Conservation (phyloP, 2,888 invertebrate species). For the Eutolmus rufibarbis region DNA sequence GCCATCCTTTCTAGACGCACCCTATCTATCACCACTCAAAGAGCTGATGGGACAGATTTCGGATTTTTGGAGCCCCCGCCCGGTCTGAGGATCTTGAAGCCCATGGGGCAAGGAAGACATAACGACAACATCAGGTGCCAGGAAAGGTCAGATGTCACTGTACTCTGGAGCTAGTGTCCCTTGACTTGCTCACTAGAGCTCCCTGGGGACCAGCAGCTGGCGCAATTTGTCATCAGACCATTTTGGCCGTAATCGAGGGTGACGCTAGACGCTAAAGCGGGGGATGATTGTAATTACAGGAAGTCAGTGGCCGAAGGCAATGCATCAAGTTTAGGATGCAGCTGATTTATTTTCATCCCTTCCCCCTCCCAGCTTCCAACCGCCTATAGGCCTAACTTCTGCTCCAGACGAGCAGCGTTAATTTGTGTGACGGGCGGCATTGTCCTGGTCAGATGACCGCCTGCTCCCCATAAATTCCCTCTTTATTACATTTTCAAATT, state of each 20-base stretch:
- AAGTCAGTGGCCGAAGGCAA: slow-evolving; percentile 5
- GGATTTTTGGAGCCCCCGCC: not conserved
- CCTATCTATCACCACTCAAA: not conserved
- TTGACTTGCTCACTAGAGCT: not conserved
- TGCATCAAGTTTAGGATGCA: slow-evolving; percentile 31
- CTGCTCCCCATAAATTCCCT: not conserved
- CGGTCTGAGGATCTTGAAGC: not conserved
- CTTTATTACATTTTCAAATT: slow-evolving; percentile 37
- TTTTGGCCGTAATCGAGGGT: slow-evolving; percentile 23
- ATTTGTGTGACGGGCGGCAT: slow-evolving; percentile 6
- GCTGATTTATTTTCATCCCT: slow-evolving; percentile 21
- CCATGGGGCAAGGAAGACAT: not conserved
- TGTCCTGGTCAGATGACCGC: not conserved
- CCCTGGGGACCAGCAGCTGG: not conserved
- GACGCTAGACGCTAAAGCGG: slow-evolving; percentile 22
- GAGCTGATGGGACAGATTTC: not conserved
- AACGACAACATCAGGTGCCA: not conserved
- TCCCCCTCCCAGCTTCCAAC: not conserved
- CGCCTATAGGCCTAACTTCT: not conserved
- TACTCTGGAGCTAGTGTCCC: not conserved
- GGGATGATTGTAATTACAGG: slow-evolving; percentile 29
- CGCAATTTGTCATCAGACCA: slow-evolving; percentile 31
- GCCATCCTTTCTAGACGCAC: not conserved
- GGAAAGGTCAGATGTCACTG: not conserved
- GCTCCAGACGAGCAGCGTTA: slow-evolving; percentile 24